Evolutionary conservation across 2,797 vertebrate genomes (phyloP).

Genomic region (Rhodeus uyekii): DNA sequence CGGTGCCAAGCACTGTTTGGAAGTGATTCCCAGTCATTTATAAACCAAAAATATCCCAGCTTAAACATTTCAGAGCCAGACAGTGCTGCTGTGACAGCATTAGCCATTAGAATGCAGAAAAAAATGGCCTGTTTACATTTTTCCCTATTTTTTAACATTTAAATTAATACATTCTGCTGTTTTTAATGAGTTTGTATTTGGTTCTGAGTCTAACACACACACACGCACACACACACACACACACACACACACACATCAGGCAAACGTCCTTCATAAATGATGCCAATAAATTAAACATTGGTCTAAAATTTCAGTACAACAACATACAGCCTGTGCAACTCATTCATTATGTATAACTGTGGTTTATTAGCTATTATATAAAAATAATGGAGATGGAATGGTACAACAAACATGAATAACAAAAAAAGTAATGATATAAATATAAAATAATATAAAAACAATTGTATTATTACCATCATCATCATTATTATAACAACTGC

Average conservation of each 20-base stretch:
- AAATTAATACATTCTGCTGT: background rate
- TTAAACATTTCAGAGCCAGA: slow-evolving; percentile 1
- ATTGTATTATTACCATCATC: background rate
- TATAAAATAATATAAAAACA: background rate
- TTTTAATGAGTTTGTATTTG: background rate
- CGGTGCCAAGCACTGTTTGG: slow-evolving; percentile 13
- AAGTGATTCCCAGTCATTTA: slow-evolving; percentile 14
- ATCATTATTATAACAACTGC: background rate
- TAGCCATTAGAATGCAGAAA: background rate
- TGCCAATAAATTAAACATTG: slow-evolving; percentile 83
- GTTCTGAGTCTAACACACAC: background rate
- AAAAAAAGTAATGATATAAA: background rate
- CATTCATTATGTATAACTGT: slow-evolving; percentile 18
- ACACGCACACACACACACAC: slow-evolving; percentile 10
- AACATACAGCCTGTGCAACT: background rate
- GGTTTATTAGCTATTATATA: background rate
- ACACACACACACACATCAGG: slow-evolving; percentile 35
- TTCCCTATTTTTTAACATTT: background rate
- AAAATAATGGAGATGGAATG: background rate
- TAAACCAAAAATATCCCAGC: background rate
- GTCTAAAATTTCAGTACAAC: slow-evolving; percentile 68
- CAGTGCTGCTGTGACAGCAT: background rate
- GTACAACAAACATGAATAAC: background rate
- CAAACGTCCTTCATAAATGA: slow-evolving; percentile 82
- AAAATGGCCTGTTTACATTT: slow-evolving; percentile 9